Base-by-base conservation (phyloP, 2,888 invertebrate genomes). In the Pachliopta kotzebuea region DNA sequence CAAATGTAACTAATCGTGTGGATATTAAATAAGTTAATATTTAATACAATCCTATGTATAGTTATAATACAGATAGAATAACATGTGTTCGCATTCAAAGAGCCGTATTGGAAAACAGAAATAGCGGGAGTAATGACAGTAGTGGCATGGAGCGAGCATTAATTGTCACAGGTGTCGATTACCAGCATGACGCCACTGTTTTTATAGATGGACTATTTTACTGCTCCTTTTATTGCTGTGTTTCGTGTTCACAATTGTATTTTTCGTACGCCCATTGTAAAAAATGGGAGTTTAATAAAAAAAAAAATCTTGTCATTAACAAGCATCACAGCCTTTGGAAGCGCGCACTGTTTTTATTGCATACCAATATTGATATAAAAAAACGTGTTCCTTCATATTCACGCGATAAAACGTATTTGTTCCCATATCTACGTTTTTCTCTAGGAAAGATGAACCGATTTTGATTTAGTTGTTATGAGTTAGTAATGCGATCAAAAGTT, bases 91-190 rank as follows among this genome's bases (percentile, higher is more conserved):
- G 56, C 56, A 67, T 26, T 26, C 26, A 26, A 57, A 60, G 63
- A 58, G 53, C 56, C 60, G 71, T 67, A 70, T 69, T 63, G 67
- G 53, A 70, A 54, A 23, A 59, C 63, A 59, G 63, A 59, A 71
- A 71, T 72, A 69, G 67, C 65, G 53, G 37, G 67, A 60, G 76
- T 81, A 84, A 81, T 83, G 80, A 81, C 82, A 83, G 76, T 79
- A 76, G 65, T 68, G 68, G 68, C 64, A 63, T 69, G 70, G 67
- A 66, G 70, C 72, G 66, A 68, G 78, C 79, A 84, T 86, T 86
- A 85, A 86, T 86, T 82, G 86, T 83, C 79, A 62, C 85, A 84
- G 86, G 86, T 86, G 85, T 81, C 80, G 85, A 85, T 85, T 84
- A 83, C 81, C 76, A 74, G 63, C 71, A 65, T 74, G 70, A 77